Conservation (phyloP, 2,113 vertebrate genomes). For the Brachyhypopomus occidentalis region DNA sequence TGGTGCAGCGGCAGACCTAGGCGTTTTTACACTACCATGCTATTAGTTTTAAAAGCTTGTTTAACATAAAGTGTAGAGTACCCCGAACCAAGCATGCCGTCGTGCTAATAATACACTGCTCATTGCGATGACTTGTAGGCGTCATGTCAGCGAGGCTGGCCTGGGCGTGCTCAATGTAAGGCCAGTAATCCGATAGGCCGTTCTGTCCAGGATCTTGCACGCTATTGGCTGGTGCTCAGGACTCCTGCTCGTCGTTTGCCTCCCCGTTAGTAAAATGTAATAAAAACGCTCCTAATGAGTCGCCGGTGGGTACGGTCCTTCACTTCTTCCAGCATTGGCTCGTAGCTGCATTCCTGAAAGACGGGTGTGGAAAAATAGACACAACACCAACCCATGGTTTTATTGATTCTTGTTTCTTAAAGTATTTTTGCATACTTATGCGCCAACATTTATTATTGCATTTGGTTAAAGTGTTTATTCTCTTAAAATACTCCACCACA, state of each 20-base stretch:
- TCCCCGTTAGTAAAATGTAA: constrained; percentile 43
- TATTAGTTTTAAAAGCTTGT: constrained; percentile 51
- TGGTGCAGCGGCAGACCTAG: constrained; percentile 37
- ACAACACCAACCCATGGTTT: constrained; percentile 5
- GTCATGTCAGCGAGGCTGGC: constrained; percentile 31
- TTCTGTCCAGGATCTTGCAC: constrained; percentile 12
- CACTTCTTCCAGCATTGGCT: constrained; percentile 16
- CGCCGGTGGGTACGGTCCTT: constrained; percentile 25
- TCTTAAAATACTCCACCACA: background rate
- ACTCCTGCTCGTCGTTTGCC: constrained; percentile 22
- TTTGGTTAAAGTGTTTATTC: constrained; percentile 22
- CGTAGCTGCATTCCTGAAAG: constrained; percentile 13
- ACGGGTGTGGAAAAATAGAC: constrained; percentile 5
- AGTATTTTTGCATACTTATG: constrained; percentile 23
- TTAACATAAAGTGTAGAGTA: constrained; percentile 41
- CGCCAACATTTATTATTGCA: background rate
- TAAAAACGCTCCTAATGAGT: constrained; percentile 48
- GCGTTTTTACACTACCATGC: constrained; percentile 50
- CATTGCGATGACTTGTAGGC: constrained; percentile 36
- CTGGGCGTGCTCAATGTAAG: background rate
- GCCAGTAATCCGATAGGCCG: constrained; percentile 40
- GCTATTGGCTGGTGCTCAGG: constrained; percentile 25
- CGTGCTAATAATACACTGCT: constrained; percentile 47
- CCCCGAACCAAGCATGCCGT: constrained; percentile 46
- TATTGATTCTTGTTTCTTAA: constrained; percentile 45